phyloP scores from a whole-genome alignment of 2,797 vertebrate genomes.

The Clarias platycephalus region DNA sequence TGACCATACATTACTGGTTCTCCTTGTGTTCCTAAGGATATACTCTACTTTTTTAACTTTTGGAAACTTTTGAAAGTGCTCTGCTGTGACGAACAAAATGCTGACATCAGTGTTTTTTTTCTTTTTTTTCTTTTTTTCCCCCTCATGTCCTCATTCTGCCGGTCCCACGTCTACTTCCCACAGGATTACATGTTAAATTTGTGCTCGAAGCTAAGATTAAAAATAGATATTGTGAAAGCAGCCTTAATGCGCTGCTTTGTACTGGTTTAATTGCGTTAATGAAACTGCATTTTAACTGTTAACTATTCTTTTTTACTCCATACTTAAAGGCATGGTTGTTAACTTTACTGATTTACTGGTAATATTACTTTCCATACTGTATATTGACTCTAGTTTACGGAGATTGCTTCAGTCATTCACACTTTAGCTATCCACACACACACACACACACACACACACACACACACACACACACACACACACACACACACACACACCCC shows the following conservation, averaged over 20 bases:
- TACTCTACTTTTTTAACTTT: not conserved
- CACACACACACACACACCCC: no score
- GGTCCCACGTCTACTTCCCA: not conserved
- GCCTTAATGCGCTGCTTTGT: not conserved
- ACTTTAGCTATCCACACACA: not conserved
- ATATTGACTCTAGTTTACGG: no score
- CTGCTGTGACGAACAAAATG: slow-evolving; percentile 6
- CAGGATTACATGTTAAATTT: slow-evolving; percentile 5
- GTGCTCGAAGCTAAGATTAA: not conserved
- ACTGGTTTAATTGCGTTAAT: not conserved
- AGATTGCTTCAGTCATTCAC: not conserved
- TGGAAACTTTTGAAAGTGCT: not conserved
- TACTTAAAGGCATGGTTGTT: not conserved
- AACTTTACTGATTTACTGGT: not conserved
- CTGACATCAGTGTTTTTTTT: not conserved
- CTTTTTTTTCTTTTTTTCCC: no score
- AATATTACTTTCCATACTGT: not conserved
- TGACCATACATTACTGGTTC: not conserved
- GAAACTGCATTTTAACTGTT: not conserved
- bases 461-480: slow-evolving; percentile 6
- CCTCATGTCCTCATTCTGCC: not conserved
- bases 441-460: not conserved
- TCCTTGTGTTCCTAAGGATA: not conserved
- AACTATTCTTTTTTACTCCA: not conserved
- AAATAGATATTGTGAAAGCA: not conserved